A percentile compares a stretch with the other conserved stretches of the same genome.
Evolutionary conservation across 1,140 invertebrate species (phyloP).

Genomic region (Cydia strobilella): DNA sequence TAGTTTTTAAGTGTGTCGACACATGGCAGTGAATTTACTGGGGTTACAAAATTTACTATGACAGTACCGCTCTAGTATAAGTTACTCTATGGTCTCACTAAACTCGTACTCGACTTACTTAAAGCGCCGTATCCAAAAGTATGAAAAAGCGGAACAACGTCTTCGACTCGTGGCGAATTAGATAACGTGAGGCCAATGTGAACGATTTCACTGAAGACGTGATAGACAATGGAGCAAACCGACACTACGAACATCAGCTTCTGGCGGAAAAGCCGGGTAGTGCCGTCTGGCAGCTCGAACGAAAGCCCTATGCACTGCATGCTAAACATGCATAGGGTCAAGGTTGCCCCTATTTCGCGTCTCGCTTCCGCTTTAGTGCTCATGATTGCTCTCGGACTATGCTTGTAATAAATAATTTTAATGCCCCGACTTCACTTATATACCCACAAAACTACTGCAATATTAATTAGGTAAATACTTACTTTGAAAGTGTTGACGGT

Average conservation of each 20-base stretch:
- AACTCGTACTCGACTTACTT: slow-evolving; percentile 52
- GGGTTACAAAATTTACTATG: too few relatives aligned
- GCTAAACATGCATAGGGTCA: slow-evolving; percentile 56
- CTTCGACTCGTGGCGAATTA: slow-evolving; percentile 66
- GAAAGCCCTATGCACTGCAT: slow-evolving; percentile 65
- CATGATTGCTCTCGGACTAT: not conserved
- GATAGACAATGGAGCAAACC: slow-evolving; percentile 61
- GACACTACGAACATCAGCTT: slow-evolving; percentile 60
- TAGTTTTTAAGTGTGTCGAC: too few relatives aligned
- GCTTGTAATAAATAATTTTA: not conserved
- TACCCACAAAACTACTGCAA: not conserved
- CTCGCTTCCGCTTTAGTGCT: slow-evolving; percentile 48
- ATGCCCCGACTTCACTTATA: not conserved
- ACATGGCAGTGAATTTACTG: too few relatives aligned
- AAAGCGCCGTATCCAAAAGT: slow-evolving; percentile 69
- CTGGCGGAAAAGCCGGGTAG: slow-evolving; percentile 45
- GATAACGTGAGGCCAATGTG: slow-evolving; percentile 63
- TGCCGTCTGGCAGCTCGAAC: slow-evolving; percentile 49
- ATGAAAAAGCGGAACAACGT: slow-evolving; percentile 72
- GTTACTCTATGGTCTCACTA: too few relatives aligned
- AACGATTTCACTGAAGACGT: slow-evolving; percentile 70
- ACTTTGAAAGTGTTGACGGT: slow-evolving; percentile 10
- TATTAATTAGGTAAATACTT: not conserved
- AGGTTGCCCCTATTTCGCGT: slow-evolving; percentile 60
- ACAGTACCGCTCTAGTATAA: too few relatives aligned